Conservation (phyloP, 2,113 vertebrate genomes). For the Pholis gunnellus region DNA sequence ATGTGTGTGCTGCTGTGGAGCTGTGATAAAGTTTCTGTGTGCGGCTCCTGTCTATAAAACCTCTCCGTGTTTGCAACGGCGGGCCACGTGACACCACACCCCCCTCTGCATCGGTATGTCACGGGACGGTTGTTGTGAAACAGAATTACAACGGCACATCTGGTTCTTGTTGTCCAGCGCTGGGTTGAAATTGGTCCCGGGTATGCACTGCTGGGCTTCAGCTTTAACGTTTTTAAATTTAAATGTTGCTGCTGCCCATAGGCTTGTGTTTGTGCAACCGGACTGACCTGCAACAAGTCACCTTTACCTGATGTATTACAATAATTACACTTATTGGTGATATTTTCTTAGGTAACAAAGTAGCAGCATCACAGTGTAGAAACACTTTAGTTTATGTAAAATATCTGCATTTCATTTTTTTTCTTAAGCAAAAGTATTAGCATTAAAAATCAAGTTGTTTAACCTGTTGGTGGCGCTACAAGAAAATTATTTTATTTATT, state of each 20-base stretch:
- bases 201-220: neutral
- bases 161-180: slow-evolving; percentile 59
- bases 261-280: neutral
- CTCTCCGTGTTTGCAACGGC: slow-evolving; percentile 35
- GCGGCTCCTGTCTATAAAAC: slow-evolving; percentile 41
- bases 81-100: slow-evolving; percentile 76
- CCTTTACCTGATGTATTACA: neutral
- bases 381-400: neutral
- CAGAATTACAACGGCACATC: slow-evolving; percentile 49
- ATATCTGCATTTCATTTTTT: neutral
- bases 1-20: slow-evolving; percentile 34
- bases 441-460: neutral
- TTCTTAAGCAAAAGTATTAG: neutral
- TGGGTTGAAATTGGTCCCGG: neutral
- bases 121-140: slow-evolving; percentile 67
- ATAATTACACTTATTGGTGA: neutral
- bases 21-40: slow-evolving; percentile 7
- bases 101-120: slow-evolving; percentile 62
- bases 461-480: neutral
- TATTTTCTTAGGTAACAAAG: neutral
- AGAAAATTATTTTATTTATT: neutral
- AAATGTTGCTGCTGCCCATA: neutral
- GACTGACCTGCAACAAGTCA: neutral
- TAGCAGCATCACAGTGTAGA: neutral
- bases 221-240: neutral